phyloP scores from a whole-genome alignment of 2,888 invertebrate genomes.

The Tetheella fluctuosa region DNA sequence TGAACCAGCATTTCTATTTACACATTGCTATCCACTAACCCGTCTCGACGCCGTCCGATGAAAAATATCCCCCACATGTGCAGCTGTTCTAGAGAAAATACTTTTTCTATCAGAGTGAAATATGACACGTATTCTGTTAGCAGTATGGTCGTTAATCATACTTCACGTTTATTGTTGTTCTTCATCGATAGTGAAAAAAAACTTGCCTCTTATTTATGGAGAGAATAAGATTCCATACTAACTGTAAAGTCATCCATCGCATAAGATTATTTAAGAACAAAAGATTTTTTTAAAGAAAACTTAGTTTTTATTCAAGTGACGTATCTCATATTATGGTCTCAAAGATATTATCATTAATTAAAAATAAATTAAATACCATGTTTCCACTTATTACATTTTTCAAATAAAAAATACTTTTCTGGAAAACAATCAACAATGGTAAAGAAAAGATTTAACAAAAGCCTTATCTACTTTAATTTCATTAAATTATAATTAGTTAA shows the following conservation, averaged over 20 bases:
- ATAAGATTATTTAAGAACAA: no score
- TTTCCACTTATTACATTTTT: no score
- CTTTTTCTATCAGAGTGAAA: slow-evolving; percentile 46
- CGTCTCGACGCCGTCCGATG: slow-evolving; percentile 24
- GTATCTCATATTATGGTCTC: no score
- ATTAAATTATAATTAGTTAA: no score
- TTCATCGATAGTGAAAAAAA: not conserved
- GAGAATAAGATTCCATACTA: not conserved
- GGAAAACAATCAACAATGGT: no score
- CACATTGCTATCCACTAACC: slow-evolving; percentile 29
- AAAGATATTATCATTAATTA: no score
- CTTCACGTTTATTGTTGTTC: slow-evolving; percentile 10
- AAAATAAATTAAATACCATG: no score
- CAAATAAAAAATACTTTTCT: no score
- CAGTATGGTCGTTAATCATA: slow-evolving; percentile 41
- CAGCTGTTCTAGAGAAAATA: slow-evolving; percentile 28
- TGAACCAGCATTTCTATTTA: slow-evolving; percentile 34
- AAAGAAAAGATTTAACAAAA: no score
- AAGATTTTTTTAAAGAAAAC: no score
- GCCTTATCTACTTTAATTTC: no score
- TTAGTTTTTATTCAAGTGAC: no score
- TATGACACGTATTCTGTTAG: slow-evolving; percentile 39
- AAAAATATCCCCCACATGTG: slow-evolving; percentile 40
- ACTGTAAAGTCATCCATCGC: not conserved
- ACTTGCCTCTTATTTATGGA: not conserved